Evolutionary conservation across 2,113 vertebrate genomes (phyloP), one percentile per base, ranked within the genome.

Genomic region (Grammomys dolichurus): DNA sequence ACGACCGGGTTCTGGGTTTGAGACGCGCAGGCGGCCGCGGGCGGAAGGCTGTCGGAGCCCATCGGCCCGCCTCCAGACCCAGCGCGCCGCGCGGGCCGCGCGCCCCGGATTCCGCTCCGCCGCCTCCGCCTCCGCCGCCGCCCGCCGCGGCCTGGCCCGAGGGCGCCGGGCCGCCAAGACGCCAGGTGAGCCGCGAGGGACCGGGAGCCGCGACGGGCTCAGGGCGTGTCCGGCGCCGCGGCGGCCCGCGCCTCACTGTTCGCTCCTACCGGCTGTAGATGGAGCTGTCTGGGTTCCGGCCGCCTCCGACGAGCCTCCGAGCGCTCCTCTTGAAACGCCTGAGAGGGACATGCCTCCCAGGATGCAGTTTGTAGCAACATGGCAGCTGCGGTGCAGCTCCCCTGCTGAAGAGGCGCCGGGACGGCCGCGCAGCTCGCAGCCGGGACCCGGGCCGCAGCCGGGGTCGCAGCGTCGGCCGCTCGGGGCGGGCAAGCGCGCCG

Each of bases 301-400:
- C 67, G 97, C 96, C 97, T 97, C 97, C 95, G 97, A 97, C 96
- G 96, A 96, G 97, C 96, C 96, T 94, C 96, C 85, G 95, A 94
- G 97, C 87, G 97, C 96, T 97, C 97, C 97, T 98, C 97, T 98
- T 98, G 96, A 97, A 97, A 96, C 97, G 97, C 97, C 97, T 95
- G 97, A 93, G 97, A 96, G 96, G 97, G 97, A 96, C 97, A 97
- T 96, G 97, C 97, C 97, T 98, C 97, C 97, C 97, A 98, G 97
- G 97, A 98, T 98, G 97, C 97, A 98, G 97, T 97, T 97, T 97
- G 97, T 95, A 97, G 87, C 97, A 98, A 98, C 97, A 98, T 98
- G 97, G 97, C 97, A 98, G 97, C 97, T 91, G 97, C 97, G 22
- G 97, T 93, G 97, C 97, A 93, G 97, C 97, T 96, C 90, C 97